Evolutionary conservation across 2,797 vertebrate genomes (phyloP).

Genomic region (Lateolabrax maculatus): DNA sequence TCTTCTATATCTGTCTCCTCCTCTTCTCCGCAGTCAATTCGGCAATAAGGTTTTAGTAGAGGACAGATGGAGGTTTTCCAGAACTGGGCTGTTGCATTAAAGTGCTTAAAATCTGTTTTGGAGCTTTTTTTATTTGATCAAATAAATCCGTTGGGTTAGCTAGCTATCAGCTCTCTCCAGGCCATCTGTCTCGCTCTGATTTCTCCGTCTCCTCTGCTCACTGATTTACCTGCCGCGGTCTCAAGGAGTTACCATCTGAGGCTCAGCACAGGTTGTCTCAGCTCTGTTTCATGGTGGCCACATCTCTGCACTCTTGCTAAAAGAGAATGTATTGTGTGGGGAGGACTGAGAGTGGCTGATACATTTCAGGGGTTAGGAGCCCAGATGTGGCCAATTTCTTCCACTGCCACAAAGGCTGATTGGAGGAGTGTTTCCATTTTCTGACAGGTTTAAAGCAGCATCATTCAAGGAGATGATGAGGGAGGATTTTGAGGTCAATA

Average conservation of each 20-base stretch:
- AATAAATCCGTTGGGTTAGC: constrained; percentile 74
- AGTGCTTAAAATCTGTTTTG: constrained; percentile 72
- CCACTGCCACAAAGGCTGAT: constrained; percentile 64
- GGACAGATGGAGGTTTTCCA: constrained; percentile 75
- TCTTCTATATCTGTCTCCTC: constrained; percentile 35
- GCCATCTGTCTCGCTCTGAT: constrained; percentile 76
- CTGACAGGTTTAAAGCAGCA: constrained; percentile 65
- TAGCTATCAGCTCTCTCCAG: constrained; percentile 76
- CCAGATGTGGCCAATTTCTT: constrained; percentile 69
- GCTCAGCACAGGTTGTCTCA: constrained; percentile 45
- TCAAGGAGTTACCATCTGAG: constrained; percentile 54
- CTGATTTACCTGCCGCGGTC: constrained; percentile 64
- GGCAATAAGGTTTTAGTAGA: constrained; percentile 60
- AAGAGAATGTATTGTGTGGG: constrained; percentile 49
- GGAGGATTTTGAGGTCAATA: constrained; percentile 62
- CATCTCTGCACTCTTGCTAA: constrained; percentile 42
- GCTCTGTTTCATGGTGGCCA: constrained; percentile 52
- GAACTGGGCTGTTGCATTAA: constrained; percentile 67
- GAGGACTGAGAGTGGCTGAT: constrained; percentile 55
- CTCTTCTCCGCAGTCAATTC: constrained; percentile 29
- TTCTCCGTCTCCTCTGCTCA: constrained; percentile 55
- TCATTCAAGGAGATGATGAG: constrained; percentile 60
- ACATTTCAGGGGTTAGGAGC: constrained; percentile 66
- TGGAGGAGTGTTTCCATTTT: constrained; percentile 66
- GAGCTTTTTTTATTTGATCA: constrained; percentile 71